A percentile compares a stretch with the other conserved stretches of the same genome.
These are phyloP conservation scores for Eolophus roseicapilla DNA, from an alignment of 2,113 vertebrate species.

Conservation along the genomic window DNA sequence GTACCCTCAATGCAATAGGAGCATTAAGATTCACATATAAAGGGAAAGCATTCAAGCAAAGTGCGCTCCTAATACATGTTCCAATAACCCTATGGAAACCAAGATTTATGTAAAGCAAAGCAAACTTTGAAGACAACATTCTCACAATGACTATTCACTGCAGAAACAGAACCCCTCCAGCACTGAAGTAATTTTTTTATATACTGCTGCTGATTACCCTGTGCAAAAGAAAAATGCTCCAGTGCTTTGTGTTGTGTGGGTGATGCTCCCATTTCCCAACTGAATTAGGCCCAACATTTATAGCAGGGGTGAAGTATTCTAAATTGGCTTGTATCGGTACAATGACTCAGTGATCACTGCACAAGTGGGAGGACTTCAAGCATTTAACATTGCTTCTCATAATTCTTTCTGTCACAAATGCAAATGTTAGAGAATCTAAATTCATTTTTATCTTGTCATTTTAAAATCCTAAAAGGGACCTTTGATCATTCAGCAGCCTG, in stretches of 20 bases:
- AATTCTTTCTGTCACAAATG: slow-evolving; percentile 18
- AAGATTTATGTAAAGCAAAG: background rate
- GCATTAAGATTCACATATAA: background rate
- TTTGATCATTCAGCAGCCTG: background rate
- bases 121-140: background rate
- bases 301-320: background rate
- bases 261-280: slow-evolving; percentile 25
- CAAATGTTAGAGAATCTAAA: slow-evolving; percentile 21
- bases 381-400: slow-evolving; percentile 15
- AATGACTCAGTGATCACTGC: slow-evolving; percentile 9
- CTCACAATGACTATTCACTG: background rate
- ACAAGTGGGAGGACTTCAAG: slow-evolving; percentile 37
- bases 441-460: background rate
- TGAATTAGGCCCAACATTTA: slow-evolving; percentile 6
- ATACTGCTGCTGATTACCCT: background rate
- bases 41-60: background rate
- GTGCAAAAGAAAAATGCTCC: background rate
- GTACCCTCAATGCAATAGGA: background rate
- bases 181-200: background rate
- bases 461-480: slow-evolving; percentile 17
- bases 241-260: background rate
- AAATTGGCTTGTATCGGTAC: slow-evolving; percentile 4
- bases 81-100: background rate
- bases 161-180: background rate
- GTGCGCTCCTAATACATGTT: background rate